Evolutionary conservation across 1,140 invertebrate genomes (phyloP).

Genomic region (Saccostrea cuccullata): DNA sequence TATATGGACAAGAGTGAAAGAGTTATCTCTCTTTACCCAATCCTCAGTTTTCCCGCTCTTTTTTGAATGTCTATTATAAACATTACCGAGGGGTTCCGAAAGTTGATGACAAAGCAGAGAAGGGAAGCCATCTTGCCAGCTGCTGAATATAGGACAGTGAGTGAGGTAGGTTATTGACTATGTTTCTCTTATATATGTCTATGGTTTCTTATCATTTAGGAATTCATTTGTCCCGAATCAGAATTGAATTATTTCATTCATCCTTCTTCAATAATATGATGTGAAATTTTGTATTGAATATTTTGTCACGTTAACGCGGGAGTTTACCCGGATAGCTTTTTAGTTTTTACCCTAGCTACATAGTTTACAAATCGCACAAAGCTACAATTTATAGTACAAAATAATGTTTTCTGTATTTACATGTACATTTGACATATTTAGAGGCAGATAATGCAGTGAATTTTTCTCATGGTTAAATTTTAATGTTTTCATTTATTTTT

Average conservation of each 20-base stretch:
- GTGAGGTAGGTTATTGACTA: slow-evolving; percentile 5
- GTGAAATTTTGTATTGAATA: slow-evolving; percentile 7
- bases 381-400: background rate
- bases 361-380: background rate
- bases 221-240: background rate
- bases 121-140: slow-evolving; percentile 3
- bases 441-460: no score
- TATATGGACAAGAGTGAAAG: no score
- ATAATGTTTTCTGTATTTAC: no score
- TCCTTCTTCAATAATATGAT: slow-evolving; percentile 1
- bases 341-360: background rate
- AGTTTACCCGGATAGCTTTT: background rate
- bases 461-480: no score
- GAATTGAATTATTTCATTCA: background rate
- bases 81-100: slow-evolving; percentile 4
- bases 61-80: no score
- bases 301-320: background rate
- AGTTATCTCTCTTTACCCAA: no score
- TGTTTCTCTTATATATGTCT: background rate
- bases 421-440: no score
- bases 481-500: background rate
- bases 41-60: no score
- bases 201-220: no score
- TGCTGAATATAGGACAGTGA: background rate
- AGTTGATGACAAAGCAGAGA: slow-evolving; percentile 5